Evolutionary conservation across 2,113 vertebrate species (phyloP).

Genomic region (Pachypanchax playfairii): DNA sequence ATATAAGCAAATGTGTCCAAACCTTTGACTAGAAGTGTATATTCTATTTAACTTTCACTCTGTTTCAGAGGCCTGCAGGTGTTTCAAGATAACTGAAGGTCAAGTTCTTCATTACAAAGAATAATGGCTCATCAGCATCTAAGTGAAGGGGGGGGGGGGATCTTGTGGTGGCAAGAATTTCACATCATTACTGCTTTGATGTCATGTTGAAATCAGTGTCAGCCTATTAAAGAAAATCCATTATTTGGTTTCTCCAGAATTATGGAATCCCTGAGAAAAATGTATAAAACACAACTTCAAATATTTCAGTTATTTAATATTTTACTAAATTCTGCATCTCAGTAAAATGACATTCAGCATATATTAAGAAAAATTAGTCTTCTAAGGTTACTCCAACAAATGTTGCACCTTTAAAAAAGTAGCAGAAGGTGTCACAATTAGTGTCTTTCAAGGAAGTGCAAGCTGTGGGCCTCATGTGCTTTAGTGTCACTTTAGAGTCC

Average conservation of each 20-base stretch:
- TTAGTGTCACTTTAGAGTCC: constrained; percentile 44
- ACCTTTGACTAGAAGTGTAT: too few relatives aligned
- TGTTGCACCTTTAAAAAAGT: constrained; percentile 10
- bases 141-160: constrained; percentile 7
- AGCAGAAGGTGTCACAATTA: constrained; percentile 35
- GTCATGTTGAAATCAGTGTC: constrained; percentile 52
- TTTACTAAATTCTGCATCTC: background rate
- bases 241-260: constrained; percentile 46
- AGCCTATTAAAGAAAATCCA: constrained; percentile 33
- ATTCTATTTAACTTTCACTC: constrained; percentile 49
- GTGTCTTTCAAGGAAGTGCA: constrained; percentile 14
- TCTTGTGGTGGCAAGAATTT: constrained; percentile 37
- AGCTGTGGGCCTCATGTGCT: constrained; percentile 29
- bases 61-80: constrained; percentile 25
- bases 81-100: constrained; percentile 62
- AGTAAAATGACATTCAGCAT: background rate
- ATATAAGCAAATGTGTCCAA: too few relatives aligned
- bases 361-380: background rate
- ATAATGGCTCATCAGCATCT: constrained; percentile 60
- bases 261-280: constrained; percentile 36
- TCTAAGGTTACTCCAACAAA: constrained; percentile 2
- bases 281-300: background rate
- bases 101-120: constrained; percentile 63
- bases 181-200: constrained; percentile 47
- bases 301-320: background rate